phyloP scores from a whole-genome alignment of 1,140 invertebrate species.

The Stratiolaelaps scimitus region DNA sequence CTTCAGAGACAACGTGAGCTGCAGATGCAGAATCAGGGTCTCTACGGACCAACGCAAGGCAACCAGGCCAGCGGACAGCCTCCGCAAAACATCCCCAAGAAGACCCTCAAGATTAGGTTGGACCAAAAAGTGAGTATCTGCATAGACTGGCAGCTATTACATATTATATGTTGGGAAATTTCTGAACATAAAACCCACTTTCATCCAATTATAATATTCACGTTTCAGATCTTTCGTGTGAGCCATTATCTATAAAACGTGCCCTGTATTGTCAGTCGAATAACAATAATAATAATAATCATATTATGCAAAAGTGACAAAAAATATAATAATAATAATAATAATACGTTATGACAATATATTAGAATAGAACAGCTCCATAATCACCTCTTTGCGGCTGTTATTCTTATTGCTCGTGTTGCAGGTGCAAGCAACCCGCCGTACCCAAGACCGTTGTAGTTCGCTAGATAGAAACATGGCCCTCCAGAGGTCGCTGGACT shows the following conservation, averaged over 20 bases:
- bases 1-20: conserved; percentile 13
- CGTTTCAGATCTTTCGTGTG: too few relatives aligned
- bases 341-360: too few relatives aligned
- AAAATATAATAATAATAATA: conserved; percentile 29
- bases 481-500: conserved; percentile 18
- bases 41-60: not conserved
- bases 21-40: conserved; percentile 22
- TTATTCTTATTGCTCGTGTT: not conserved
- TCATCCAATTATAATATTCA: too few relatives aligned
- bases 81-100: conserved; percentile 22
- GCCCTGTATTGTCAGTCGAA: too few relatives aligned
- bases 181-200: too few relatives aligned
- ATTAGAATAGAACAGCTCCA: too few relatives aligned
- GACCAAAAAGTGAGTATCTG: conserved; percentile 24
- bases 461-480: conserved; percentile 25
- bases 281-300: too few relatives aligned
- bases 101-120: conserved; percentile 28
- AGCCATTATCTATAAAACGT: too few relatives aligned
- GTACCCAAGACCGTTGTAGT: conserved; percentile 22
- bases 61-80: conserved; percentile 7
- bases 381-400: not conserved
- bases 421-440: conserved; percentile 24
- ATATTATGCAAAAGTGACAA: too few relatives aligned
- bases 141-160: too few relatives aligned
- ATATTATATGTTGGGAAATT: too few relatives aligned